Percentiles rank a stretch among this genome's conserved stretches.
Evolutionary conservation across 2,888 invertebrate species (phyloP).

Genomic region (Amblyjoppa proteus): DNA sequence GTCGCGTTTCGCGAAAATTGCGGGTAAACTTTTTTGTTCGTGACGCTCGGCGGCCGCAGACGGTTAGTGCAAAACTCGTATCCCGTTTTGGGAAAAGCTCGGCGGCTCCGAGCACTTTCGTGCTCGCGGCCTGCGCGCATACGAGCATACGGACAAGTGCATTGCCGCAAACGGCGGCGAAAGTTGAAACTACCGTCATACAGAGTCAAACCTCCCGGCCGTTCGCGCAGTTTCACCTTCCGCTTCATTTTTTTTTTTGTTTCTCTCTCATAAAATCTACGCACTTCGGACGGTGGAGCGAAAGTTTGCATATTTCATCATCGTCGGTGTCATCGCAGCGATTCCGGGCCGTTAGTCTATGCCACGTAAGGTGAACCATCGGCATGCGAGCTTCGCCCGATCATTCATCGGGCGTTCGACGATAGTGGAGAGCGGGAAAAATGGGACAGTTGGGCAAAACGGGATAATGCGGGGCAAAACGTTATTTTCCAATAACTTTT

Average conservation of each 20-base stretch:
- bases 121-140: neutral
- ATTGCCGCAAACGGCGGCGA: conserved; percentile 25
- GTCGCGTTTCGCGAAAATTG: conserved; percentile 57
- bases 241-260: neutral
- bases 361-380: neutral
- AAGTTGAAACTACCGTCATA: conserved; percentile 18
- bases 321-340: conserved; percentile 47
- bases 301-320: conserved; percentile 66
- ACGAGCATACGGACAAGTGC: neutral
- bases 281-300: conserved; percentile 15
- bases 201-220: neutral
- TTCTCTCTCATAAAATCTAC: conserved; percentile 8
- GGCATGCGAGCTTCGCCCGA: no score
- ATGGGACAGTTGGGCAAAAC: no score
- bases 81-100: conserved; percentile 43
- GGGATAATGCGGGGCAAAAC: no score
- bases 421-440: no score
- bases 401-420: no score
- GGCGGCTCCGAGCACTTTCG: neutral
- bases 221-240: conserved; percentile 1
- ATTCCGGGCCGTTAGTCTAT: conserved; percentile 19
- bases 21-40: conserved; percentile 48
- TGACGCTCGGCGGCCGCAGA: conserved; percentile 5
- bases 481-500: no score
- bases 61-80: conserved; percentile 39